Evolutionary conservation across 2,888 invertebrate genomes (phyloP).

Genomic region (Pharmacophagus antenor): DNA sequence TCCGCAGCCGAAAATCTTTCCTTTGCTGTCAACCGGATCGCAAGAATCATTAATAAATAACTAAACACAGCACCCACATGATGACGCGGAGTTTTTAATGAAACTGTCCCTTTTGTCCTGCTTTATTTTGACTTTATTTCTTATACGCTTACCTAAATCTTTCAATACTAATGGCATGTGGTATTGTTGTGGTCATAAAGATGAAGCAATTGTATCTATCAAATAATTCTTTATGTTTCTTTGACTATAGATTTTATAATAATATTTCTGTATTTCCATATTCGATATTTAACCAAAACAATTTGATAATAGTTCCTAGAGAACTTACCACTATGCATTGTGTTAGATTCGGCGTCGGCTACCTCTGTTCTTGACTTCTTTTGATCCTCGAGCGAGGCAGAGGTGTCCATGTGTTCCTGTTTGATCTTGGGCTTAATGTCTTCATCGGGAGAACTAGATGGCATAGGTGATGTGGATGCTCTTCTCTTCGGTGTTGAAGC

Average conservation of each 20-base stretch:
- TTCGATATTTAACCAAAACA: not conserved
- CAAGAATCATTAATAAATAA: conserved; percentile 69
- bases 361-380: conserved; percentile 90
- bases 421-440: conserved; percentile 82
- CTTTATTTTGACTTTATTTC: not conserved
- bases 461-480: conserved; percentile 79
- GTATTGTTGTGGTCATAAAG: not conserved
- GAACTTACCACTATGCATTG: conserved; percentile 92
- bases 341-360: conserved; percentile 94
- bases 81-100: conserved; percentile 45
- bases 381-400: conserved; percentile 83
- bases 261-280: not conserved
- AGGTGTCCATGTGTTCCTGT: conserved; percentile 85
- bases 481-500: conserved; percentile 83
- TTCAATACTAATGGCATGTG: not conserved
- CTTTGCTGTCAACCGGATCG: conserved; percentile 48
- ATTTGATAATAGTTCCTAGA: not conserved
- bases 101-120: conserved; percentile 5
- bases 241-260: too few relatives aligned
- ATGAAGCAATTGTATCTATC: too few relatives aligned
- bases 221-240: too few relatives aligned
- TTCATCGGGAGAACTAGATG: conserved; percentile 75
- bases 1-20: conserved; percentile 62
- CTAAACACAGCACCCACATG: conserved; percentile 59
- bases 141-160: not conserved